These are phyloP conservation scores for Noctilio leporinus DNA, from an alignment of 2,113 vertebrate species.

Conservation along the genomic window DNA sequence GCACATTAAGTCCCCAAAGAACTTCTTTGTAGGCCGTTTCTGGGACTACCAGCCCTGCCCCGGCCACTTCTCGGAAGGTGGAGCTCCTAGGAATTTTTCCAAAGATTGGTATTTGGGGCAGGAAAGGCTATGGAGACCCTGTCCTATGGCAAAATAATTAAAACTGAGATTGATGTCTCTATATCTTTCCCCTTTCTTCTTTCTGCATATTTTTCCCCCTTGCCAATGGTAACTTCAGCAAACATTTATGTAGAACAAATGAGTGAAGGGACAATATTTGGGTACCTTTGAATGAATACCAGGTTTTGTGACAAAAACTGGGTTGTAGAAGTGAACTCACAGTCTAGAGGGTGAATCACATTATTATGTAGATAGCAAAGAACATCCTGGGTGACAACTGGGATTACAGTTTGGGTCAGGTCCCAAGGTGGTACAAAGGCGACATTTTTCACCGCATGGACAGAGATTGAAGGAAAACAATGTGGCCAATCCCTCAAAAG, in stretches of 20 bases:
- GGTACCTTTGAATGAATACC: neutral
- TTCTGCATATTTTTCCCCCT: neutral
- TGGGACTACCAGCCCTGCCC: neutral
- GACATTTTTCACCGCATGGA: neutral
- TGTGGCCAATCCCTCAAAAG: neutral
- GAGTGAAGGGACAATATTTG: neutral
- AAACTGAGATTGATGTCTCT: neutral
- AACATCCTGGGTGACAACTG: neutral
- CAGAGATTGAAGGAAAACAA: neutral
- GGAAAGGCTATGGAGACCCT: neutral
- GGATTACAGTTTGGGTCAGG: neutral
- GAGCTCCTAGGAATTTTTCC: neutral
- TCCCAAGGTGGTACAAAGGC: neutral
- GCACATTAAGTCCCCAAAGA: constrained; percentile 54
- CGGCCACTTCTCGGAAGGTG: constrained; percentile 22
- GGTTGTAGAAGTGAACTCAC: neutral
- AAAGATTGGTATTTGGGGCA: constrained; percentile 12
- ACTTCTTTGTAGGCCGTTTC: constrained; percentile 36
- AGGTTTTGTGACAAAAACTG: neutral
- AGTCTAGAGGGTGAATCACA: neutral
- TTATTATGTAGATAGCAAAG: neutral
- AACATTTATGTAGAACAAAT: neutral
- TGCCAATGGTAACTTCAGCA: neutral
- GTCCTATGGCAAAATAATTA: neutral
- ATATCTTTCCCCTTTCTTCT: neutral